Base-by-base conservation (phyloP, 1,140 invertebrate species). In the Amphibalanus amphitrite region DNA sequence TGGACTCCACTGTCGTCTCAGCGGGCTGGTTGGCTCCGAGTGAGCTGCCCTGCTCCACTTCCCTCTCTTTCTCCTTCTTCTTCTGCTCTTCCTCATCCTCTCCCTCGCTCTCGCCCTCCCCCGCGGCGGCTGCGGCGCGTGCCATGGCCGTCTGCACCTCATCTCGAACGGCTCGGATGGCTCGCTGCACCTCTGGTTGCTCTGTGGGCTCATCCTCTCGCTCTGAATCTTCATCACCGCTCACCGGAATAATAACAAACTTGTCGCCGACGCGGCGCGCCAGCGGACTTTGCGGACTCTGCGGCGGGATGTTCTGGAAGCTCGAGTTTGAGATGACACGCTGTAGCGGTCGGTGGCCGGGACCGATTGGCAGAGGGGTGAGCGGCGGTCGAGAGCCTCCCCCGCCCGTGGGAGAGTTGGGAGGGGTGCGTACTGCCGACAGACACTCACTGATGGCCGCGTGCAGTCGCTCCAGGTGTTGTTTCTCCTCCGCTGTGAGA, bases 271-370 rank as follows among this genome's bases (percentile, higher is more conserved):
- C 25, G 33, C 65, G 71, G 25, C 70, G 69, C 8, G 75, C 75
- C 26, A 72, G 69, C 8, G 75, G 75, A 64, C 73, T 73, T 26
- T 73, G 71, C 28, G 73, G 71, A 1, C 72, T 73, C 25, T 71
- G 71, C 28, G 75, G 75, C 25, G 75, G 75, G 28, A 75, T 75
- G 29, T 69, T 73, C 65, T 74, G 72, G 69, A 75, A 75, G 20
- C 75, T 75, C 17, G 75, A 75, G 17, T 47, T 71, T 29, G 71
- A 67, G 29, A 29, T 69, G 29, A 75, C 64, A 15, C 69, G n/a
- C 29, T 75, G 28, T 40, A 29, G 68, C n/a, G 28, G n/a, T 67
- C 30, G 28, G 67, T 28, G 10, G 29, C 33, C 33, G 29, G 69
- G n/a, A n/a, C n/a, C 47, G n/a, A 25, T 29, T 30, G 25, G 33